Evolutionary conservation across 2,797 vertebrate species (phyloP).

Genomic region (Falco columbarius): DNA sequence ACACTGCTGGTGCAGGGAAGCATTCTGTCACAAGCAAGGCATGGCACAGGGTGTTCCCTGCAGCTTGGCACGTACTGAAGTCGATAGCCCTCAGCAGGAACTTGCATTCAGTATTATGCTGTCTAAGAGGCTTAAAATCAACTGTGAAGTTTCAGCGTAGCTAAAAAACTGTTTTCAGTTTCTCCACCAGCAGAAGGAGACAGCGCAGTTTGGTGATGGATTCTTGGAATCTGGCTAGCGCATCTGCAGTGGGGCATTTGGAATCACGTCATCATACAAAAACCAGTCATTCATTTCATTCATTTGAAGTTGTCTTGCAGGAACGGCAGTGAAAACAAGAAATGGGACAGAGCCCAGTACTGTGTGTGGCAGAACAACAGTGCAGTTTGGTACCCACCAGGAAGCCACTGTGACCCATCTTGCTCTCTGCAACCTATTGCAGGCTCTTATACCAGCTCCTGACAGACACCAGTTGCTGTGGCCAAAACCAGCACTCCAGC

Average conservation of each 20-base stretch:
- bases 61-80: slow-evolving; percentile 1
- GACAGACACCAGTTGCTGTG: background rate
- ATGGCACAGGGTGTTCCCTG: background rate
- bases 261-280: background rate
- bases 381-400: background rate
- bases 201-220: background rate
- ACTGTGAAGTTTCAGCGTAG: slow-evolving; percentile 8
- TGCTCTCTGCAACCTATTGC: background rate
- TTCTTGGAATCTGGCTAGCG: background rate
- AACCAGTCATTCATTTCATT: background rate
- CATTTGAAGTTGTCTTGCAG: background rate
- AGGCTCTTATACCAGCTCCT: background rate
- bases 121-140: slow-evolving; percentile 44
- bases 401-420: background rate
- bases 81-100: slow-evolving; percentile 43
- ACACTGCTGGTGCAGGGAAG: background rate
- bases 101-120: background rate
- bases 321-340: background rate
- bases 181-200: background rate
- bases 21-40: background rate
- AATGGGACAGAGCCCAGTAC: background rate
- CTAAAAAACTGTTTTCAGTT: background rate
- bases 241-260: background rate
- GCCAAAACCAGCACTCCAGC: background rate
- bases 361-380: background rate